Evolutionary conservation across 2,888 invertebrate genomes (phyloP).

Genomic region (Epinotia demarniana): DNA sequence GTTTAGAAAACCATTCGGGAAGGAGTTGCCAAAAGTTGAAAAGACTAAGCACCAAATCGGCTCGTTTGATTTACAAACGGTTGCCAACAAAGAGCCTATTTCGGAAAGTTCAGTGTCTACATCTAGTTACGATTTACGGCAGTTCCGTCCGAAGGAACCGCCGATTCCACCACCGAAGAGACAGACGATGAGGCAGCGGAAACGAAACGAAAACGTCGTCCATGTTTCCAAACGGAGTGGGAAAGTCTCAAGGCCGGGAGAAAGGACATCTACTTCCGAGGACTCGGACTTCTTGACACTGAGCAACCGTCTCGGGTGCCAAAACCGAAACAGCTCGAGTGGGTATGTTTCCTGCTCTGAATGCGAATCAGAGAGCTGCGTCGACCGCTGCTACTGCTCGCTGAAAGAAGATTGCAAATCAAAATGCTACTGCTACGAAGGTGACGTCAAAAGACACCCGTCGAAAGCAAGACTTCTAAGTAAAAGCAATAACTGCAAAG

Average conservation of each 20-base stretch:
- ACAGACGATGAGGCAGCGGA: constrained; percentile 72
- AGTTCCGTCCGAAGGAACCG: constrained; percentile 85
- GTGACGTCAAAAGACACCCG: constrained; percentile 75
- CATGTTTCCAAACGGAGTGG: constrained; percentile 75
- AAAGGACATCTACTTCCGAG: constrained; percentile 86
- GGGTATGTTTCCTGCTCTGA: constrained; percentile 95
- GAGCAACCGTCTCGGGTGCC: constrained; percentile 84
- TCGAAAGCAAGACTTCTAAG: constrained; percentile 65
- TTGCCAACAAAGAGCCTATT: constrained; percentile 65
- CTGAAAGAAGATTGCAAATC: constrained; percentile 83
- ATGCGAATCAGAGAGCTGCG: constrained; percentile 94
- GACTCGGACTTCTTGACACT: constrained; percentile 85
- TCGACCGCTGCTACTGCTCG: constrained; percentile 95
- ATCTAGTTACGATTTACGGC: constrained; percentile 86
- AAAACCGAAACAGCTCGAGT: constrained; percentile 87
- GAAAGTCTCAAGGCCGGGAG: constrained; percentile 81
- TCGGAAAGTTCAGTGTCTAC: constrained; percentile 86
- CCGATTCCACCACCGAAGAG: constrained; percentile 72
- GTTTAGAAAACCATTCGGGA: constrained; percentile 85
- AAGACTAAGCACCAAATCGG: constrained; percentile 56
- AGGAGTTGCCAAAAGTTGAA: constrained; percentile 71
- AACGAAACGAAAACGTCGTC: constrained; percentile 73
- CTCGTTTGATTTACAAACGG: constrained; percentile 61
- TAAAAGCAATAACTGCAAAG: constrained; percentile 75
- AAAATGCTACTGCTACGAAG: constrained; percentile 87